Percentiles rank a stretch among this genome's conserved stretches.
phyloP scores from a whole-genome alignment of 1,140 invertebrate genomes.

The Macrotrachela quadricornifera region DNA sequence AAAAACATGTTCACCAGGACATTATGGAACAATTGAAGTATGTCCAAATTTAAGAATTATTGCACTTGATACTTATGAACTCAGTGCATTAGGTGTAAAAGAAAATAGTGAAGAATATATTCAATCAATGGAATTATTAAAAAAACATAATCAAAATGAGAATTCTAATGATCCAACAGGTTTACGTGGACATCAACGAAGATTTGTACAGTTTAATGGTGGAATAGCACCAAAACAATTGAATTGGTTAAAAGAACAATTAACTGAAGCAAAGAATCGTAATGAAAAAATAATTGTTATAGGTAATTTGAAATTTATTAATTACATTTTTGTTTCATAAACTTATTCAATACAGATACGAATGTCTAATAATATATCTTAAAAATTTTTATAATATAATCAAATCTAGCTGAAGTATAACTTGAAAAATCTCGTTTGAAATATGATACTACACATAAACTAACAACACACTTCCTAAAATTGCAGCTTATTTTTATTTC shows the following conservation, averaged over 20 bases:
- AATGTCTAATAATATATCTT: too few species aligned
- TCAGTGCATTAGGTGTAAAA: constrained; percentile 18
- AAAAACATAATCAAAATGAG: constrained; percentile 16
- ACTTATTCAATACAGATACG: too few species aligned
- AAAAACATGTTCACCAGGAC: neutral
- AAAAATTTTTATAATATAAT: too few species aligned
- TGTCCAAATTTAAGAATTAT: constrained; percentile 14
- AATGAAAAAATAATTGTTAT: constrained; percentile 9
- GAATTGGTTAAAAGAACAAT: constrained; percentile 18
- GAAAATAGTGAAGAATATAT: neutral
- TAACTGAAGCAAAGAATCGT: constrained; percentile 15
- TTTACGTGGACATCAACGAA: constrained; percentile 16
- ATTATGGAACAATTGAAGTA: constrained; percentile 13
- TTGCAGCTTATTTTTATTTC: too few species aligned
- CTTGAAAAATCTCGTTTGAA: too few species aligned
- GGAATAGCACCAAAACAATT: constrained; percentile 21
- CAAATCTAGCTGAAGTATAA: too few species aligned
- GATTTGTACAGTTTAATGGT: constrained; percentile 27
- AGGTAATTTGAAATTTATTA: constrained; percentile 21
- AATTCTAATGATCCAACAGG: constrained; percentile 17
- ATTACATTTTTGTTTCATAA: constrained; percentile 11
- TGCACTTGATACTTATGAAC: constrained; percentile 25
- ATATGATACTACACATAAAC: too few species aligned
- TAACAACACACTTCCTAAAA: too few species aligned
- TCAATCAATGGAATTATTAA: constrained; percentile 11